phyloP scores from a whole-genome alignment of 2,797 vertebrate genomes.

The Myotis planiceps region DNA sequence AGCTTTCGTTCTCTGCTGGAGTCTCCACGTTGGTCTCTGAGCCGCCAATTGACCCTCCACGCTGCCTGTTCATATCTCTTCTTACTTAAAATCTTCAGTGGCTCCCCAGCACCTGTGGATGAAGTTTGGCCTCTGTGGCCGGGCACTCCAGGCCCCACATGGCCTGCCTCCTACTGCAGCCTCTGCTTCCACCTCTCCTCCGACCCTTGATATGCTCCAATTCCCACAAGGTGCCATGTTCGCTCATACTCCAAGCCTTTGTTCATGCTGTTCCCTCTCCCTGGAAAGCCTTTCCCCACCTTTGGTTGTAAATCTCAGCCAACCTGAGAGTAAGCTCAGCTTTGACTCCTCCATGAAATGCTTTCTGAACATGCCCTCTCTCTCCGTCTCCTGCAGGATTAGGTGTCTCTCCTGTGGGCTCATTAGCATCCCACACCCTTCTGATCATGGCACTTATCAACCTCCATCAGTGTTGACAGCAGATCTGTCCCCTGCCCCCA shows the following conservation, averaged over 20 bases:
- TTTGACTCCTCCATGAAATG: not conserved
- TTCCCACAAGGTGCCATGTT: not conserved
- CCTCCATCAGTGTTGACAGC: not conserved
- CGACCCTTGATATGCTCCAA: not conserved
- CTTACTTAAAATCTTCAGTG: not conserved
- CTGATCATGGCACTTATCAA: not conserved
- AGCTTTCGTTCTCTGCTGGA: not conserved
- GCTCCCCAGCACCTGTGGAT: not conserved
- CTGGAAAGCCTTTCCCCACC: not conserved
- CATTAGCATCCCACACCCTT: not conserved
- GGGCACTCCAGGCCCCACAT: fast-evolving
- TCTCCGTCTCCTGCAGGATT: not conserved
- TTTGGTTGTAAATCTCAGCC: not conserved
- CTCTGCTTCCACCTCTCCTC: not conserved
- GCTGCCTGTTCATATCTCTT: not conserved
- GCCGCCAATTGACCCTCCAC: not conserved
- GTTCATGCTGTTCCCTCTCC: not conserved
- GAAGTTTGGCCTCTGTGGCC: not conserved
- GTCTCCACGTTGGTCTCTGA: not conserved
- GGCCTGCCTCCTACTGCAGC: not conserved
- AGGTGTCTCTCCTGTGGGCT: not conserved
- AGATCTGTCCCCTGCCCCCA: not conserved
- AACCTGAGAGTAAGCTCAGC: not conserved
- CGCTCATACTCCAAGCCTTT: not conserved
- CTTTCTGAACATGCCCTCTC: not conserved